Evolutionary conservation across 2,797 vertebrate genomes (phyloP), one percentile per base, ranked within the genome.

Genomic region (Rachycentron canadum): DNA sequence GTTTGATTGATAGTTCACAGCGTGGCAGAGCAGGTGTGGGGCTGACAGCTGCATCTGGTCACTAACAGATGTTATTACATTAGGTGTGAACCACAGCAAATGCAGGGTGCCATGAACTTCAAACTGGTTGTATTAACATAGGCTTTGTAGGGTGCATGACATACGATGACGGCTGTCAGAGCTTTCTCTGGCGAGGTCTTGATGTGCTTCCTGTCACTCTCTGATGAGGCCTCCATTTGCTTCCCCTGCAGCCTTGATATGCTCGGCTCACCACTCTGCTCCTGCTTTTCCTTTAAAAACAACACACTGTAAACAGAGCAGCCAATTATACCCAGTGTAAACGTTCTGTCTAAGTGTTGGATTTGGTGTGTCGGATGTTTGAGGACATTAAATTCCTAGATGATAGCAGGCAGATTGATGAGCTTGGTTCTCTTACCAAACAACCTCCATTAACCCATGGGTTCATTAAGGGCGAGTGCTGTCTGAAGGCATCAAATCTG

Each of bases 401-500:
- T n/a, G 50, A 36, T 26, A 36, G 49, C 43, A 17, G 34, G 10
- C 57, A 41, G 68, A 79, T 23, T 25, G 21, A 62, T 40, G 69
- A 64, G 17, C 11, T 26, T 8, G 43, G 17, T 67, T 75, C 38
- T 72, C 89, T 81, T 85, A 94, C 94, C 90, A 7, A 14, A 78
- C 67, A 36, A 32, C 67, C 58, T 66, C 49, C 82, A 34, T 91
- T 75, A 62, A 96, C 94, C 79, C 93, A 93, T 32, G 91, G 41
- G 73, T 95, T 97, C 73, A 91, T 84, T 63, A 74, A 26, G 0
- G 82, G 14, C 0, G 93, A 90, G 30, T 92, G 92, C 72, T 95
- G 94, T 81, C 88, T 92, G 88, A 93, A 94, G 61, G 93, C 93
- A 58, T 96, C 96, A 73, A 96, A 97, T 86, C 96, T 97, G 90